phyloP scores from a whole-genome alignment of 2,113 vertebrate genomes.

The Pachyramphus minor region DNA sequence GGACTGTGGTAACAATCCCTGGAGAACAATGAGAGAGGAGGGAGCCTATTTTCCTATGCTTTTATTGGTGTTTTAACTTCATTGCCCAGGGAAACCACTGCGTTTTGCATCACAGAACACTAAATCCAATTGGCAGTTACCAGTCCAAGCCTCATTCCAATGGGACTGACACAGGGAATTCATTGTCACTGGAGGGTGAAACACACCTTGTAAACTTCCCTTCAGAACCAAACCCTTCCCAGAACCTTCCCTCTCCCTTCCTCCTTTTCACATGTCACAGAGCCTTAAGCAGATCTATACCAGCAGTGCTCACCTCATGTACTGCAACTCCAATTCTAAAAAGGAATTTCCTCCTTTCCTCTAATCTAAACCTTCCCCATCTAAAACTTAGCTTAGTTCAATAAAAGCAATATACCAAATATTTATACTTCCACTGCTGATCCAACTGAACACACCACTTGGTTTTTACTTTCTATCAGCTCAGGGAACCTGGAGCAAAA shows the following conservation, averaged over 20 bases:
- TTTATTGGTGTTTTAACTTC: neutral
- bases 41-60: neutral
- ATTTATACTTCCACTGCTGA: neutral
- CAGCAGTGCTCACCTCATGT: neutral
- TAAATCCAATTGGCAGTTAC: neutral
- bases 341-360: neutral
- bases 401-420: neutral
- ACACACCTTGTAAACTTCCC: neutral
- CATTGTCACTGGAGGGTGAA: neutral
- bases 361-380: neutral
- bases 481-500: neutral
- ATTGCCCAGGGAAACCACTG: neutral
- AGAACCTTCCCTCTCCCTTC: neutral
- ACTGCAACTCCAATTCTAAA: neutral
- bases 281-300: neutral
- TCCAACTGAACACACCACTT: neutral
- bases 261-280: neutral
- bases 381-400: neutral
- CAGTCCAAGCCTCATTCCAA: neutral
- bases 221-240: neutral
- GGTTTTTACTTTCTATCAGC: neutral
- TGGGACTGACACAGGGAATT: rapidly evolving
- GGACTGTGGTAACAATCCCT: neutral
- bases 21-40: neutral
- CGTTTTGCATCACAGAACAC: neutral